Base-by-base conservation (phyloP, 2,888 invertebrate species). In the Plagodis dolabraria region DNA sequence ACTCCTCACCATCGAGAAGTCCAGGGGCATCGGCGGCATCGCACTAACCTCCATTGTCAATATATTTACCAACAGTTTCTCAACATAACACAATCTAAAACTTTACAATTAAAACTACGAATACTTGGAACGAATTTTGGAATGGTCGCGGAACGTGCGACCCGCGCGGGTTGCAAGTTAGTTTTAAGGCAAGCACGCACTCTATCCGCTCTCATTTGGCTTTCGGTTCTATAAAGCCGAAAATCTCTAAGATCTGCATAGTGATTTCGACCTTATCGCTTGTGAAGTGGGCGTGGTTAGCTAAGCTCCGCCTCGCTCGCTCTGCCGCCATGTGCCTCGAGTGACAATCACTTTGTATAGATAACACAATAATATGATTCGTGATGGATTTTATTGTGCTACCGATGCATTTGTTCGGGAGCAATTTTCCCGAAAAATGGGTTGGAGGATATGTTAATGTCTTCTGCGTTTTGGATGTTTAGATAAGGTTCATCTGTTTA, bases 11-110 rank as follows among this genome's bases (percentile, higher is more conserved):
- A 94, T 92, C 61, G 95, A 95, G 87, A 94, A 95, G 93, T 95
- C 95, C 87, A 95, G 83, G 59, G 95, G 95, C 94, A 95, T 94
- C 60, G 93, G 92, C 60, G 93, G 87, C 88, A 94, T 93, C 51
- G 94, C 92, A 92, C 94, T 94, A 72, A 95, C 86, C 89, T 95
- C 94, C 93, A 95, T 93, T 76, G 88, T 93, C 67, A 78, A 71
- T 68, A 74, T 51, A 78, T 76, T 75, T 63, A 71, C 74, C 50
- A 63, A 75, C 58, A 63, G 65, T 70, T 75, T 74, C 74, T 70
- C 70, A 68, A 69, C 80, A 79, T 80, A 78, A 78, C 66, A 75
- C 76, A 50, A 45, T 36, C 5, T 44, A 11, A 44, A 52, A 64
- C 70, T 62, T 68, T 63, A 52, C 52, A 67, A 68, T 36, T 63